Evolutionary conservation across 2,113 vertebrate species (phyloP), one percentile per base, ranked within the genome.

Genomic region (Globicephala melas): DNA sequence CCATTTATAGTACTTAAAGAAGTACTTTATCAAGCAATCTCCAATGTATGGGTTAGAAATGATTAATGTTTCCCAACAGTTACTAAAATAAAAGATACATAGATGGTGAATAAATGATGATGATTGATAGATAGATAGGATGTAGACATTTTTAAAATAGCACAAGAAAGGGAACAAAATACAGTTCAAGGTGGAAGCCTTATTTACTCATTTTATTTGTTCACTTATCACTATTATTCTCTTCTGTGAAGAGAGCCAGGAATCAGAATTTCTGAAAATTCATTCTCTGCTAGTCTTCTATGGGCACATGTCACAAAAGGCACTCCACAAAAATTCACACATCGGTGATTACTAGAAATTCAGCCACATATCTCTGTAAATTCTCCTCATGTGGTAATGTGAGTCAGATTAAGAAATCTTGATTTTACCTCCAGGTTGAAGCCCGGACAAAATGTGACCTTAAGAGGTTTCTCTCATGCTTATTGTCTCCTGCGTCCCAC

Each of bases 381-480:
- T n/a, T 12, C 58, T 41, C 8, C 26, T 20, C 8, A 1, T 25
- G 17, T 11, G 21, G 10, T 41, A 55, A 44, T 7, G 18, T 36
- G 60, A 50, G 55, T 55, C 67, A n/a, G 55, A 63, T 26, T 20
- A 41, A 21, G 55, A 44, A 63, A 53, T 38, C n/a, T 41, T 7
- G 44, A 7, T 11, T 89, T 82, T 65, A 2, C 20, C 28, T 55
- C 44, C 44, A 55, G 20, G 21, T 20, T 31, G 28, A 71, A 81
- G 13, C 41, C 13, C 33, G 23, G 80, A 82, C 65, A 63, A 50
- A 47, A 50, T 0, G 2, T 13, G 6, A 28, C 38, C 41, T 8
- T 26, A 26, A 18, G 3, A 15, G 44, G n/a, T 21, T 33, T 26
- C 1, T 1, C 26, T 20, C 11, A 1, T 3, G 44, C 20, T 41